Evolutionary conservation across 2,113 vertebrate species (phyloP).

Genomic region (Elanus axillaris): DNA sequence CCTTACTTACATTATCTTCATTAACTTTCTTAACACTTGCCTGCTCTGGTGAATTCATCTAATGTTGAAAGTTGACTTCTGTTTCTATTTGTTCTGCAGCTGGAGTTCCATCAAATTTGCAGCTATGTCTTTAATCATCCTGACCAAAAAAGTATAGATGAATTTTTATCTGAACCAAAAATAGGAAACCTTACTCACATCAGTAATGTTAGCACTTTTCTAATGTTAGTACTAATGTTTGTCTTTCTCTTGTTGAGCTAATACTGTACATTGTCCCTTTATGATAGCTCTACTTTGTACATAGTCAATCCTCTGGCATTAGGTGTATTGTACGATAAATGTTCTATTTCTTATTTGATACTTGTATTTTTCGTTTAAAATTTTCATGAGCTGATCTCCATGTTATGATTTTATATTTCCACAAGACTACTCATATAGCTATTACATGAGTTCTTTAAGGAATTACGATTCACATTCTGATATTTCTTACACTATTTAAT

Average conservation of each 20-base stretch:
- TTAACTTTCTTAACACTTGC: background rate
- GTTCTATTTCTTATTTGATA: background rate
- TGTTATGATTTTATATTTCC: slow-evolving; percentile 9
- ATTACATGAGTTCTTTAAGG: background rate
- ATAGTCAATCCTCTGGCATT: background rate
- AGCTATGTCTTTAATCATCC: background rate
- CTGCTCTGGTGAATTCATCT: background rate
- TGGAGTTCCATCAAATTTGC: background rate
- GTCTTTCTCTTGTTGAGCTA: background rate
- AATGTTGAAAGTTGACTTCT: background rate
- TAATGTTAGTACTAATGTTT: background rate
- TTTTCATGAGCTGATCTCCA: background rate
- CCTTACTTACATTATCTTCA: background rate
- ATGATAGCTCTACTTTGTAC: background rate
- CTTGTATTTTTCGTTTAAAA: background rate
- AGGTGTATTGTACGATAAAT: background rate
- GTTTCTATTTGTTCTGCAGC: background rate
- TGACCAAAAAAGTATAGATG: background rate
- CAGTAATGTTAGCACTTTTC: background rate
- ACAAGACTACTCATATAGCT: background rate
- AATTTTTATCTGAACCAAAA: background rate
- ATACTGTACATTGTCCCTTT: background rate
- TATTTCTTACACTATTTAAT: slow-evolving; percentile 32
- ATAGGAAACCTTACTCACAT: background rate
- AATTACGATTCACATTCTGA: slow-evolving; percentile 19